A percentile compares a stretch with the other conserved stretches of the same genome.
Conservation (phyloP, 2,888 invertebrate species). For the Lydus trimaculatus region DNA sequence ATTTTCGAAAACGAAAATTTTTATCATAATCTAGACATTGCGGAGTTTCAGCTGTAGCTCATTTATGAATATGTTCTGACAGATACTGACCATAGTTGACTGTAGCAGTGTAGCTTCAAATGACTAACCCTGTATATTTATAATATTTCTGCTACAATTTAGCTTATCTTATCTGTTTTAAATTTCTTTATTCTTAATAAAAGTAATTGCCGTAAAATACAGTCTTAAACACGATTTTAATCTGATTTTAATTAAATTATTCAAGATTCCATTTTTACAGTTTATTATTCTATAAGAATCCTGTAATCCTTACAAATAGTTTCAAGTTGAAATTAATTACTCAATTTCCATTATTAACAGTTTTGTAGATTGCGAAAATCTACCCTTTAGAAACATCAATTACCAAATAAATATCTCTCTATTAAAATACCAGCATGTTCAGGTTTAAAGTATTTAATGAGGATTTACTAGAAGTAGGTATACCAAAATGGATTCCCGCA, state of each 20-base stretch:
- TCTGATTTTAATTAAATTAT: background rate
- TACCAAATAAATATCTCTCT: conserved; percentile 6
- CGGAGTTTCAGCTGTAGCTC: too few relatives aligned
- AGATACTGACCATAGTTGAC: too few relatives aligned
- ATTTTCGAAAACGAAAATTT: too few relatives aligned
- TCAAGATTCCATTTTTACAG: background rate
- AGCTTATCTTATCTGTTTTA: background rate
- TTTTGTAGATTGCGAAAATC: background rate
- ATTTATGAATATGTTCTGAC: too few relatives aligned
- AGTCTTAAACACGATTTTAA: background rate
- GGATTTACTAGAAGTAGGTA: background rate
- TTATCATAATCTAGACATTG: too few relatives aligned
- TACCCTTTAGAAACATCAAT: background rate
- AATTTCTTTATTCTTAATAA: background rate
- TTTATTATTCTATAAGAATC: background rate
- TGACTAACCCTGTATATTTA: too few relatives aligned
- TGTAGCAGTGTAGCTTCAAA: too few relatives aligned
- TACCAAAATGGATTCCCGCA: background rate
- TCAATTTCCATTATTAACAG: background rate
- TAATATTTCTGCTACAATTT: background rate
- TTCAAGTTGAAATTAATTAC: background rate
- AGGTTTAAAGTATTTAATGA: background rate
- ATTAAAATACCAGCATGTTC: conserved; percentile 3
- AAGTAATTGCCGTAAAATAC: background rate
- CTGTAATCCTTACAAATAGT: background rate